These are phyloP conservation scores for Sarcophaga caerulescens DNA, from an alignment of 2,888 invertebrate species.

Conservation along the genomic window DNA sequence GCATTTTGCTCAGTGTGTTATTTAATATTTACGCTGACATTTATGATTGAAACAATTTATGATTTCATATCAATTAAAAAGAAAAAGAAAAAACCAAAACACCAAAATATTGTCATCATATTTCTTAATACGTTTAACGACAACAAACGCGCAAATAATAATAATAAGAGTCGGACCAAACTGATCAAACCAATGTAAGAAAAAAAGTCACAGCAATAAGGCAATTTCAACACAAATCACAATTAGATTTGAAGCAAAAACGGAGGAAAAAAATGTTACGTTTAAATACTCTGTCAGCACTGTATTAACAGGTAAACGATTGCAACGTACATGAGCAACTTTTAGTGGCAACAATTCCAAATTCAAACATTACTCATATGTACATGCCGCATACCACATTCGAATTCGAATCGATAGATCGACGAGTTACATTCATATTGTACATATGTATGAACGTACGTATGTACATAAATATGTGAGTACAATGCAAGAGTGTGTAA, in stretches of 20 bases:
- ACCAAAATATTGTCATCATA: slow-evolving; percentile 60
- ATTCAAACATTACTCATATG: slow-evolving; percentile 34
- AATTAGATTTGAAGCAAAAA: slow-evolving; percentile 54
- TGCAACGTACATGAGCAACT: slow-evolving; percentile 26
- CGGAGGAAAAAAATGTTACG: slow-evolving; percentile 27
- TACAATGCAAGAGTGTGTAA: slow-evolving; percentile 46
- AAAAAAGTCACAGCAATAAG: slow-evolving; percentile 16
- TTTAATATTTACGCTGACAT: slow-evolving; percentile 37
- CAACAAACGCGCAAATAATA: slow-evolving; percentile 17
- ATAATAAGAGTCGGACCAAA: slow-evolving; percentile 12
- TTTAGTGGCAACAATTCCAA: slow-evolving; percentile 60
- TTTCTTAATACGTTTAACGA: slow-evolving; percentile 52
- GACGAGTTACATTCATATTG: neutral
- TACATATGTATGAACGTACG: neutral
- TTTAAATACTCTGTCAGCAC: slow-evolving; percentile 51
- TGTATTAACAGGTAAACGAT: slow-evolving; percentile 33
- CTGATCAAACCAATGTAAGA: neutral
- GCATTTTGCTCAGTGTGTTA: slow-evolving; percentile 17
- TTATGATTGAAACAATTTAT: slow-evolving; percentile 54
- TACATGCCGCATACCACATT: slow-evolving; percentile 23
- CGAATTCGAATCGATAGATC: neutral
- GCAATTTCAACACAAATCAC: slow-evolving; percentile 62
- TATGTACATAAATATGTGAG: neutral
- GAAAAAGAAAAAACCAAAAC: neutral
- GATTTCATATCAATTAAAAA: slow-evolving; percentile 54